Conservation (phyloP, 2,888 invertebrate genomes). For the Zootermopsis nevadensis region DNA sequence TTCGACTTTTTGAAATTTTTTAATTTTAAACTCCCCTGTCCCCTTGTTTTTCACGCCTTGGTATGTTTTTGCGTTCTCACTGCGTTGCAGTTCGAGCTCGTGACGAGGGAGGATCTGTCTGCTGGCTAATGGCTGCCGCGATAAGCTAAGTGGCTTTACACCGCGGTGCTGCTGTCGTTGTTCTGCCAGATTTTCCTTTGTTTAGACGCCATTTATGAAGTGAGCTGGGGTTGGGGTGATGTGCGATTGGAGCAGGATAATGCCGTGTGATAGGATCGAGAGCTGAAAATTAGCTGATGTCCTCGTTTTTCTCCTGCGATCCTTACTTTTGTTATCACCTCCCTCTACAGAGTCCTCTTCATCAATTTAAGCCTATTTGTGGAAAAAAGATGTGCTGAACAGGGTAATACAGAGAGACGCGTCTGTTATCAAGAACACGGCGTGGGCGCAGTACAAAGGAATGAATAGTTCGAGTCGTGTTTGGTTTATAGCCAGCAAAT, state of each 20-base stretch:
- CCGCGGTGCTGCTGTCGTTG: slow-evolving; percentile 5
- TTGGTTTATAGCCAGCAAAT: not conserved
- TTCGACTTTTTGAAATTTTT: too few species aligned
- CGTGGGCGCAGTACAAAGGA: not conserved
- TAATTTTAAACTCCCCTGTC: too few species aligned
- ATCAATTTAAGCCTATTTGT: slow-evolving; percentile 43
- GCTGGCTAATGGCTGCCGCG: not conserved
- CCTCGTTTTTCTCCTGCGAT: slow-evolving; percentile 45
- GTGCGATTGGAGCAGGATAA: slow-evolving; percentile 35
- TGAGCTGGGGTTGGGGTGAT: not conserved
- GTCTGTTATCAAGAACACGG: not conserved
- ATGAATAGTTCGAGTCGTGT: not conserved
- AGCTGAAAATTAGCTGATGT: slow-evolving; percentile 49
- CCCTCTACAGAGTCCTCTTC: slow-evolving; percentile 31
- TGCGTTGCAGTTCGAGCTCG: too few species aligned
- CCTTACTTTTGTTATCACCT: slow-evolving; percentile 42
- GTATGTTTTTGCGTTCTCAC: too few species aligned
- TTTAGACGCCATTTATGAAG: slow-evolving; percentile 17
- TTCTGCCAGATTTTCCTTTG: slow-evolving; percentile 17
- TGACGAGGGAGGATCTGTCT: too few species aligned
- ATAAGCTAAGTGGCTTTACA: slow-evolving; percentile 17
- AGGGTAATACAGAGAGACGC: not conserved
- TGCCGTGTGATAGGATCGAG: slow-evolving; percentile 45
- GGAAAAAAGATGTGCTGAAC: not conserved
- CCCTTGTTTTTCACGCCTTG: too few species aligned